Evolutionary conservation across 1,140 invertebrate genomes (phyloP), one percentile per base, ranked within the genome.

Genomic region (Antheraea mylitta): DNA sequence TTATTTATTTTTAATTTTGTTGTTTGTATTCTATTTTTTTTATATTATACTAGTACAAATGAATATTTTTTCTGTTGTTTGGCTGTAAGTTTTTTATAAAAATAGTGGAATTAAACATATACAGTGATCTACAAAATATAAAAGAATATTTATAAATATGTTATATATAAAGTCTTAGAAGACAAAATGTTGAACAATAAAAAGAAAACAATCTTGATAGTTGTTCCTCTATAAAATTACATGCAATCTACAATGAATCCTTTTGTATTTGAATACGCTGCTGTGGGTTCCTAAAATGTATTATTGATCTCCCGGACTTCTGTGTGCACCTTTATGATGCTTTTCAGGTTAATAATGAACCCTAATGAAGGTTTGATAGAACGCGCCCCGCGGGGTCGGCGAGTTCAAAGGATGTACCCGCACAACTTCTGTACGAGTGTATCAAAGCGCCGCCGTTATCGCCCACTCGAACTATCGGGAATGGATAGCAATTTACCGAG

Each of bases 371-470:
- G 80, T 79, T 79, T 80, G 84, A 83, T 81, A 86, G 78, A 82
- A 79, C 69, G 77, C 81, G 71, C 78, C 78, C 78, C 74, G 72
- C 71, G 76, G 78, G 70, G 68, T 80, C 89, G 89, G 89, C 80
- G 74, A 80, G 85, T 83, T 90, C 80, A 91, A 90, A 89, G 81
- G 70, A 68, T 77, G 78, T 78, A 65, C 67, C 66, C 77, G 73
- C 71, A 65, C 74, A 53, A 53, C 45, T 53, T 16, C 45, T 53
- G 45, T 53, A 13, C 11, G 45, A 53, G 4, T 48, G 78, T 77
- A 83, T 87, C 85, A 89, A 88, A 89, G 85, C 66, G 76, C 80
- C 85, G 81, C 74, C 79, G 84, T 86, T 88, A 86, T 87, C 86
- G 73, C 67, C 80, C 79, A 86, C 83, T 86, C 81, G 74, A 83